Evolutionary conservation across 2,888 invertebrate species (phyloP).

Genomic region (Rosalia funebris): DNA sequence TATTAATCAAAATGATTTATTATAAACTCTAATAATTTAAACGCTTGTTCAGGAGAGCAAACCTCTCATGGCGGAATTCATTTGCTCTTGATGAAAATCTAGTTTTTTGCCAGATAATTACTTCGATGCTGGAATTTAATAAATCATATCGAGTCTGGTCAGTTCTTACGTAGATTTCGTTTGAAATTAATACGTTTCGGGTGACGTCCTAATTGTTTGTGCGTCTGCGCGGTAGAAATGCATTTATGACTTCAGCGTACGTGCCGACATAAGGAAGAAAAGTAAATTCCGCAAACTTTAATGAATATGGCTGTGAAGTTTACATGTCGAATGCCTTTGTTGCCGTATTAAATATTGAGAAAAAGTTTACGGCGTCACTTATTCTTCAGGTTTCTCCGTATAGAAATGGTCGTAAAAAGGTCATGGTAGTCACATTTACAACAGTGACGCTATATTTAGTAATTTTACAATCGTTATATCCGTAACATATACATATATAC

Average conservation of each 20-base stretch:
- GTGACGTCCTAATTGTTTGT: not conserved
- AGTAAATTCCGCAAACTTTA: not conserved
- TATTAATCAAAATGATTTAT: conserved; percentile 11
- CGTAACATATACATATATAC: conserved; percentile 20
- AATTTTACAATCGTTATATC: conserved; percentile 18
- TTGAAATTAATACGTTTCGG: not conserved
- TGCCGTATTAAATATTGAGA: conserved; percentile 2
- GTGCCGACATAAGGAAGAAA: not conserved
- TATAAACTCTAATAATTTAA: not conserved
- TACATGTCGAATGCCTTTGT: conserved; percentile 10
- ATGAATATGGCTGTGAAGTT: not conserved
- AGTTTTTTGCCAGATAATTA: conserved; percentile 6
- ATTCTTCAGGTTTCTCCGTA: conserved; percentile 18
- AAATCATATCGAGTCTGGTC: not conserved
- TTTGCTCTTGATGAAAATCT: conserved; percentile 5
- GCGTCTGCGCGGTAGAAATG: not conserved
- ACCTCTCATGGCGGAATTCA: conserved; percentile 2
- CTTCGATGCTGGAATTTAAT: conserved; percentile 7
- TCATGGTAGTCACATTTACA: conserved; percentile 14
- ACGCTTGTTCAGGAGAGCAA: not conserved
- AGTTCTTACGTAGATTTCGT: not conserved
- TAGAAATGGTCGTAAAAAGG: conserved; percentile 15
- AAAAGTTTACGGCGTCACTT: conserved; percentile 9
- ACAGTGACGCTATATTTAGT: conserved; percentile 18
- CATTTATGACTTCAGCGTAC: not conserved